Percentiles rank a stretch among this genome's conserved stretches.
These are phyloP conservation scores for Helogale parvula DNA, from an alignment of 2,113 vertebrate genomes.

Conservation along the genomic window DNA sequence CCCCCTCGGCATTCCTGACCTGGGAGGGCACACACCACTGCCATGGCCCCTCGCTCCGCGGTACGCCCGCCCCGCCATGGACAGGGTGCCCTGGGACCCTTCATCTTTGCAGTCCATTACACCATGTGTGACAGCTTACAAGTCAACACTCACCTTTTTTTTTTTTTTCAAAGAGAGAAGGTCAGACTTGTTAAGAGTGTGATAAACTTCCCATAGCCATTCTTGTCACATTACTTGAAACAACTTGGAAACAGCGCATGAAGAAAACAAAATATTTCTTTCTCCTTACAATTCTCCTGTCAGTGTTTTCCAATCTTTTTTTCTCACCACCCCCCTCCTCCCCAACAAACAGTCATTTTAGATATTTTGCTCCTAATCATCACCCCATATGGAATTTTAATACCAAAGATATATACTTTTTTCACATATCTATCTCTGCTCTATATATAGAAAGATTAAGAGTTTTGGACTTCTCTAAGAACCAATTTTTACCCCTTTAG, in stretches of 20 bases:
- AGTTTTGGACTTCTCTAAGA: neutral
- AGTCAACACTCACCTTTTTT: neutral
- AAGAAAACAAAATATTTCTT: neutral
- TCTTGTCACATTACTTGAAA: neutral
- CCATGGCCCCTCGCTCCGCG: neutral
- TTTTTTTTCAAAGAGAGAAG: neutral
- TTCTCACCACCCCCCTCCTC: neutral
- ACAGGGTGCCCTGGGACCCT: neutral
- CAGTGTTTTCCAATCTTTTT: neutral
- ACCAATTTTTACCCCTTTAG: neutral
- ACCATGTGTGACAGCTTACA: neutral
- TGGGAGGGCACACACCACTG: rapidly evolving
- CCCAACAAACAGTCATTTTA: neutral
- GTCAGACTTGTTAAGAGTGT: too few relatives aligned
- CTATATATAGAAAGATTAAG: neutral
- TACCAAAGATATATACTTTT: neutral
- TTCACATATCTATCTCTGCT: neutral
- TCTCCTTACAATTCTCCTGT: neutral
- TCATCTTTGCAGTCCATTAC: neutral
- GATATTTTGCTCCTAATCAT: neutral
- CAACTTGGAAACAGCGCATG: neutral
- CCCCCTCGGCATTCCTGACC: too few relatives aligned
- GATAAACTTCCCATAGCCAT: neutral
- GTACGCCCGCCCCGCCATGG: rapidly evolving
- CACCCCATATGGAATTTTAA: neutral